A percentile compares a stretch with the other conserved stretches of the same genome.
Evolutionary conservation across 2,797 vertebrate genomes (phyloP).

Genomic region (Emydoidea blandingii): DNA sequence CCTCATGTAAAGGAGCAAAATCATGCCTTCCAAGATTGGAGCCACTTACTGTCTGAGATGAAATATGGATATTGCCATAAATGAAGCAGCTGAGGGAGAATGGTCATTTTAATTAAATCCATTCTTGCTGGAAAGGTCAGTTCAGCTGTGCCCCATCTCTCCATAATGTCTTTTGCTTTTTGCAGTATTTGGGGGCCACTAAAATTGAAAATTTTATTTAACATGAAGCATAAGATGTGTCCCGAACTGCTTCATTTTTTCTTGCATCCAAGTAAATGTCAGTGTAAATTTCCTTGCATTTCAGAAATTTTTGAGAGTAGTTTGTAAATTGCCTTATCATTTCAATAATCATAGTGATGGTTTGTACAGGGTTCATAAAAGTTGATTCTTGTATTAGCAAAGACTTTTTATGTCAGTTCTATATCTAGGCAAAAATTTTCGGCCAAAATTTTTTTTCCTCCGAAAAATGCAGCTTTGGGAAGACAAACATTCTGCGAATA

Average conservation of each 20-base stretch:
- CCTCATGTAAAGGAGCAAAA: not conserved
- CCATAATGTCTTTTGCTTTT: not conserved
- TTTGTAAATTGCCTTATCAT: not conserved
- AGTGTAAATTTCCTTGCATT: not conserved
- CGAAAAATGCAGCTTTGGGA: not conserved
- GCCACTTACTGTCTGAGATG: not conserved
- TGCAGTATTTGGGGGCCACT: not conserved
- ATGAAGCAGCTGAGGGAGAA: slow-evolving; percentile 3
- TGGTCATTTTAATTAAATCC: rapidly evolving
- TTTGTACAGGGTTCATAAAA: not conserved
- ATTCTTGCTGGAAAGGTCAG: not conserved
- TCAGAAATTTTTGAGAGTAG: not conserved
- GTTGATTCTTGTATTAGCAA: not conserved
- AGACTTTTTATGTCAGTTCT: not conserved
- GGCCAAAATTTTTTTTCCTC: not conserved
- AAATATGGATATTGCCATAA: not conserved
- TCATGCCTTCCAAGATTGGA: not conserved
- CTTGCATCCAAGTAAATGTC: not conserved
- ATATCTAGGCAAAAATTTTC: not conserved
- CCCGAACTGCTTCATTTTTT: not conserved
- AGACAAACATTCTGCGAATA: not conserved
- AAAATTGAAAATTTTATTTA: not conserved
- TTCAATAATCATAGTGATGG: not conserved
- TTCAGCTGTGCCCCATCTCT: not conserved
- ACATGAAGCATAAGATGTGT: not conserved